Percentiles rank a stretch among this genome's conserved stretches.
These are phyloP conservation scores for Danio jaintianensis DNA, from an alignment of 2,797 vertebrate genomes.

Conservation along the genomic window DNA sequence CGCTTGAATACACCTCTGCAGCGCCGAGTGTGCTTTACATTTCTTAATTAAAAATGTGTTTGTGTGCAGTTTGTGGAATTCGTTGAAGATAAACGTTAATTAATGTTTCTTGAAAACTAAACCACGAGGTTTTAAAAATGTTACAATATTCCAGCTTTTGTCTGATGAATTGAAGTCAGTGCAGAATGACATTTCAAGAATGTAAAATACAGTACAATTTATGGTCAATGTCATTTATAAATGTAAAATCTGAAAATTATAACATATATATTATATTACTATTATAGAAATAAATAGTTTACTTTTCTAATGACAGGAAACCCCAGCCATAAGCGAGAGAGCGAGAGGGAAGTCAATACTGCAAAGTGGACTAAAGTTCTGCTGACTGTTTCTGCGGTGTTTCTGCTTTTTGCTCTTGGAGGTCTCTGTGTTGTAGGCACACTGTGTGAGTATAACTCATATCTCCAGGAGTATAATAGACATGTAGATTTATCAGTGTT, in stretches of 20 bases:
- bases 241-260: no score
- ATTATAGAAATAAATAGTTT: no score
- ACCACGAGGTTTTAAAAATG: not conserved
- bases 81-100: not conserved
- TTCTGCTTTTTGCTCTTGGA: not conserved
- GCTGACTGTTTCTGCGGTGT: not conserved
- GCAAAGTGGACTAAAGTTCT: not conserved
- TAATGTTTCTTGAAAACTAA: not conserved
- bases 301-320: not conserved
- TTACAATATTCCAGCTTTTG: not conserved
- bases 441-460: not conserved
- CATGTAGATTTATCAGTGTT: not conserved
- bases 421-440: conserved; percentile 4
- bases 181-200: no score
- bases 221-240: no score
- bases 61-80: not conserved
- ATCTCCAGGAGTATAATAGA: not conserved
- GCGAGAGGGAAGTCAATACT: not conserved
- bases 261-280: no score
- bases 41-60: not conserved
- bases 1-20: not conserved
- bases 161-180: no score
- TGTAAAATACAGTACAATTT: no score
- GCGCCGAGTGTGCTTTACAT: not conserved
- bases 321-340: not conserved